Percentiles rank a stretch among this genome's conserved stretches.
Conservation (phyloP, 2,113 vertebrate genomes). For the Python bivittatus region DNA sequence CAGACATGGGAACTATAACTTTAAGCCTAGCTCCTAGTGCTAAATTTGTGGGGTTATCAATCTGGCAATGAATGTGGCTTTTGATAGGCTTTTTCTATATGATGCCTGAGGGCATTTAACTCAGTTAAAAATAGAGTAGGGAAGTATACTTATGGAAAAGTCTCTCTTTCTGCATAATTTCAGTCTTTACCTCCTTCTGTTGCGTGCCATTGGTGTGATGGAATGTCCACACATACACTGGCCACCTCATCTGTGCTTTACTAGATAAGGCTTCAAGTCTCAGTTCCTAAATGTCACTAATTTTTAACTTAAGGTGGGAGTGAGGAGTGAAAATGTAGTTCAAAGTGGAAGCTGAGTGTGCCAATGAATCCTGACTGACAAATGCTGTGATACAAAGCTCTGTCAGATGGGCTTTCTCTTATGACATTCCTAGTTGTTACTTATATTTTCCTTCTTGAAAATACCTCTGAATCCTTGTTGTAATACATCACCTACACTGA, state of each 20-base stretch:
- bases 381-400: background rate
- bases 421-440: background rate
- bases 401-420: background rate
- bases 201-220: background rate
- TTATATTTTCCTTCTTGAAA: background rate
- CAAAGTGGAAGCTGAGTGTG: background rate
- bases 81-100: background rate
- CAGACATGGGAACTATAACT: conserved; percentile 1
- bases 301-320: background rate
- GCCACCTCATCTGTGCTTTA: background rate
- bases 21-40: background rate
- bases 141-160: background rate
- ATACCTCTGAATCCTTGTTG: background rate
- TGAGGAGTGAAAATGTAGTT: background rate
- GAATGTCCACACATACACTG: background rate
- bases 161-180: background rate
- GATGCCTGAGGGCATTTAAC: too few relatives aligned
- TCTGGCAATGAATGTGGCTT: background rate
- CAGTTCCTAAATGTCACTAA: background rate
- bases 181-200: background rate
- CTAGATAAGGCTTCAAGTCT: background rate
- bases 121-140: background rate
- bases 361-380: background rate
- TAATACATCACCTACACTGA: background rate
- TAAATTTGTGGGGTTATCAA: background rate